phyloP scores from a whole-genome alignment of 2,113 vertebrate species.

The Melanostigma gelatinosum region DNA sequence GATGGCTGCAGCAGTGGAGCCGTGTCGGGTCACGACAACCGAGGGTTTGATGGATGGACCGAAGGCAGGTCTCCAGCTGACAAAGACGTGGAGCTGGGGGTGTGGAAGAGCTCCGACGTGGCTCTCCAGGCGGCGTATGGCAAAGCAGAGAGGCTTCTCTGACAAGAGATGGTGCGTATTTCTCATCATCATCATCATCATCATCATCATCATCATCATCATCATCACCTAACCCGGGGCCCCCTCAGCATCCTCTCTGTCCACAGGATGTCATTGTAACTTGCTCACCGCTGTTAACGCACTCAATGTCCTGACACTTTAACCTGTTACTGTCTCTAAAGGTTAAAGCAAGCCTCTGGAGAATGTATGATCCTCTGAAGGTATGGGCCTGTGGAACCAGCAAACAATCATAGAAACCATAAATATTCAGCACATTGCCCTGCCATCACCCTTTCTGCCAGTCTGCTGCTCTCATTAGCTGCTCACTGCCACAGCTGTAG shows the following conservation, averaged over 20 bases:
- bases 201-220: not conserved
- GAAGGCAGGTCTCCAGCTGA: conserved; percentile 36
- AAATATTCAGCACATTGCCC: conserved; percentile 36
- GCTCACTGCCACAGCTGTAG: conserved; percentile 27
- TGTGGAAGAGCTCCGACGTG: conserved; percentile 55
- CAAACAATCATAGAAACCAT: conserved; percentile 39
- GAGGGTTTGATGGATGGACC: conserved; percentile 63
- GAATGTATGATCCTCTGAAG: not conserved
- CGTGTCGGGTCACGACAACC: conserved; percentile 64
- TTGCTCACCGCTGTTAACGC: not conserved
- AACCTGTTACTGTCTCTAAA: conserved; percentile 6
- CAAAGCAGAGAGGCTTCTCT: conserved; percentile 71
- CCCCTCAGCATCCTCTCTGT: not conserved
- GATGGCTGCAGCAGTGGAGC: not conserved
- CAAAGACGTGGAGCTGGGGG: conserved; percentile 72
- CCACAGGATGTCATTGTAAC: not conserved
- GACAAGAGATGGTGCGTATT: conserved; percentile 67
- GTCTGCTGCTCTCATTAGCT: conserved; percentile 22
- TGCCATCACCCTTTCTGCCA: conserved; percentile 11
- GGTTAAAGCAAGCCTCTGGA: conserved; percentile 21
- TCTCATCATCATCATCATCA: not conserved
- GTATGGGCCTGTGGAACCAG: conserved; percentile 7
- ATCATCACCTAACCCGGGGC: not conserved
- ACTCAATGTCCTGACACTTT: not conserved
- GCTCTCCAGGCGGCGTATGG: conserved; percentile 32